These are phyloP conservation scores for Palaemon carinicauda DNA, from an alignment of 1,140 invertebrate species.

Conservation along the genomic window DNA sequence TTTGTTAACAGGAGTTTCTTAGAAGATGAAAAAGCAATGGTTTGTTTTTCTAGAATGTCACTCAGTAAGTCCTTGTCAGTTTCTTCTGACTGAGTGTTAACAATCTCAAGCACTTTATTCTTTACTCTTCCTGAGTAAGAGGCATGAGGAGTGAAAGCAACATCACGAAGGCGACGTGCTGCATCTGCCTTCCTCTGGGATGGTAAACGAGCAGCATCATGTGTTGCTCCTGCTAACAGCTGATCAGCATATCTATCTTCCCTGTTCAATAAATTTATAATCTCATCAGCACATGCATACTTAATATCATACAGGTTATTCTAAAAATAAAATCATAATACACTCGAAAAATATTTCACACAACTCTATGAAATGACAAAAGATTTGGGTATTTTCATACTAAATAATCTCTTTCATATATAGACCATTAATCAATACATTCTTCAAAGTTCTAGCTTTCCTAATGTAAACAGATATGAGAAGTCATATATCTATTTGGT, in stretches of 20 bases:
- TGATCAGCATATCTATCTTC: slow-evolving; percentile 27
- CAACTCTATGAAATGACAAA: no score
- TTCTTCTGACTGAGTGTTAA: background rate
- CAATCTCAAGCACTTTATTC: background rate
- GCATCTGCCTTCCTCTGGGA: slow-evolving; percentile 7
- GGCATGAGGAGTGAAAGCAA: slow-evolving; percentile 19
- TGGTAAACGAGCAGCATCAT: background rate
- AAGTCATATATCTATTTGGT: no score
- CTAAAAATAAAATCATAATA: background rate
- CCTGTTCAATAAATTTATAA: background rate
- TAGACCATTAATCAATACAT: no score
- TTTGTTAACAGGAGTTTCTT: slow-evolving; percentile 21
- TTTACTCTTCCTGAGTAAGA: slow-evolving; percentile 14
- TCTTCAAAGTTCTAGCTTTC: no score
- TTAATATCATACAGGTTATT: background rate
- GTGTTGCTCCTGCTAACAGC: background rate
- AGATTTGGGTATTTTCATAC: no score
- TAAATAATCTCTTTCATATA: no score
- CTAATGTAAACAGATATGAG: no score
- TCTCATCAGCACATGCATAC: no score
- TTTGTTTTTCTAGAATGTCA: slow-evolving; percentile 35
- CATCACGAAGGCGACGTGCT: slow-evolving; percentile 7
- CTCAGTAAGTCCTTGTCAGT: slow-evolving; percentile 27
- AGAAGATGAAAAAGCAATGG: slow-evolving; percentile 20
- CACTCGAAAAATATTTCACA: no score